These are phyloP conservation scores for Pseudochirops corinnae DNA, from an alignment of 2,797 vertebrate genomes.

Conservation along the genomic window DNA sequence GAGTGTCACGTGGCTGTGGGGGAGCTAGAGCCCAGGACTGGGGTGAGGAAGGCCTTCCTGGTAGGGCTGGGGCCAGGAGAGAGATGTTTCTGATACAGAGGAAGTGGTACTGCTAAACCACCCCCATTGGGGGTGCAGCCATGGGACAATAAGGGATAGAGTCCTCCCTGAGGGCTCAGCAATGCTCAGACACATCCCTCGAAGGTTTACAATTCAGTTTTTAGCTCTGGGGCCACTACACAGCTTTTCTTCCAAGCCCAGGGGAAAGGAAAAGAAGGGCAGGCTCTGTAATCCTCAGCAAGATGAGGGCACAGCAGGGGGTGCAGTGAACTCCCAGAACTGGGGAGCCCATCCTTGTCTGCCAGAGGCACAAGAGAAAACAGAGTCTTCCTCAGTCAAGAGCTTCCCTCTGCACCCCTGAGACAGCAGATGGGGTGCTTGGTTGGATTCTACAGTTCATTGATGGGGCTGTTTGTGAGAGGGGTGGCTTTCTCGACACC, in stretches of 20 bases:
- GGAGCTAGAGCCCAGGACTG: background rate
- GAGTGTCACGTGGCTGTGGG: background rate
- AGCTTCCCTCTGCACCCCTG: background rate
- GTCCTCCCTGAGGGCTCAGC: background rate
- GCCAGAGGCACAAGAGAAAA: fast-evolving
- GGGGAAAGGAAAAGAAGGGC: background rate
- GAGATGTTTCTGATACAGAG: background rate
- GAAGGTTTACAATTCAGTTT: constrained; percentile 13
- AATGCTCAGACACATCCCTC: background rate
- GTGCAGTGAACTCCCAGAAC: background rate
- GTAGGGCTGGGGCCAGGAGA: background rate
- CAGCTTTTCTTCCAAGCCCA: background rate
- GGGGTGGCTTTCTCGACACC: constrained; percentile 87
- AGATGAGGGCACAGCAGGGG: background rate
- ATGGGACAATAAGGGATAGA: background rate
- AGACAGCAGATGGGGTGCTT: background rate
- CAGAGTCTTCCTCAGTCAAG: background rate
- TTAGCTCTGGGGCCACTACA: fast-evolving
- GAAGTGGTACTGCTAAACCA: background rate
- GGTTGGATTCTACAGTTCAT: constrained; percentile 83
- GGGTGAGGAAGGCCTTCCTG: background rate
- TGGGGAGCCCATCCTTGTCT: background rate
- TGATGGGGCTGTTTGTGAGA: constrained; percentile 84
- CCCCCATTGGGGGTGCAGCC: background rate
- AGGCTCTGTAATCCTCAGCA: background rate